A percentile compares a stretch with the other conserved stretches of the same genome.
Conservation (phyloP, 1,140 invertebrate genomes). For the Diachasmimorpha longicaudata region DNA sequence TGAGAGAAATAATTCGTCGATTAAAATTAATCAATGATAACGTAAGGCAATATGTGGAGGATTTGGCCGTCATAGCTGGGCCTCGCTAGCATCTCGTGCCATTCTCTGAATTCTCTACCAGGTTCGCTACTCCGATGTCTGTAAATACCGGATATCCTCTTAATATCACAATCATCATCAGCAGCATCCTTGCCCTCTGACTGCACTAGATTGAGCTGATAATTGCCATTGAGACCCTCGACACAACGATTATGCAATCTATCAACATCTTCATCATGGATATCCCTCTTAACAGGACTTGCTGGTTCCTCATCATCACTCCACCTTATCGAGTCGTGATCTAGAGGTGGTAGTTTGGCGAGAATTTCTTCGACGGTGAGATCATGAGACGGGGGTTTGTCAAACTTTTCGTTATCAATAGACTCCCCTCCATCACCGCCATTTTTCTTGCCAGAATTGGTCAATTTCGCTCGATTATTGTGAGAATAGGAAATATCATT, state of each 20-base stretch:
- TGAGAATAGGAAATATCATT: slow-evolving; percentile 40
- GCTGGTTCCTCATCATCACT: slow-evolving; percentile 40
- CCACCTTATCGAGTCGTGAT: slow-evolving; percentile 66
- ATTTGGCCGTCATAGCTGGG: slow-evolving; percentile 74
- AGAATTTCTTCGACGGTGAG: slow-evolving; percentile 66
- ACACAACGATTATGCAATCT: slow-evolving; percentile 52
- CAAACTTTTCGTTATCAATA: slow-evolving; percentile 20
- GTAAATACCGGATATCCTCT: slow-evolving; percentile 16
- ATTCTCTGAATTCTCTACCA: slow-evolving; percentile 75
- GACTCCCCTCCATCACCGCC: not conserved
- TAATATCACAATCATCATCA: slow-evolving; percentile 10
- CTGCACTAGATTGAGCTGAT: slow-evolving; percentile 36
- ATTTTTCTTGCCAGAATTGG: not conserved
- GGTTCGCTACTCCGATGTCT: slow-evolving; percentile 28
- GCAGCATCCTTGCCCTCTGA: not conserved
- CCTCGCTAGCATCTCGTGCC: slow-evolving; percentile 78
- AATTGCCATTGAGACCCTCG: slow-evolving; percentile 60
- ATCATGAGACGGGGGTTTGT: slow-evolving; percentile 30
- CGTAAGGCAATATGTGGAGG: slow-evolving; percentile 89
- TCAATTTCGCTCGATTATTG: slow-evolving; percentile 1
- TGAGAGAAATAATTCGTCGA: no score
- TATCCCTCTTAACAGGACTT: slow-evolving; percentile 31
- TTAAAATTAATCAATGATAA: slow-evolving; percentile 77
- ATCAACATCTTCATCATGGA: slow-evolving; percentile 46
- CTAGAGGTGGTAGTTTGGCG: slow-evolving; percentile 69